Percentiles rank a stretch among this genome's conserved stretches.
phyloP scores from a whole-genome alignment of 2,888 invertebrate genomes.

The Hemicrepidius hirtus region DNA sequence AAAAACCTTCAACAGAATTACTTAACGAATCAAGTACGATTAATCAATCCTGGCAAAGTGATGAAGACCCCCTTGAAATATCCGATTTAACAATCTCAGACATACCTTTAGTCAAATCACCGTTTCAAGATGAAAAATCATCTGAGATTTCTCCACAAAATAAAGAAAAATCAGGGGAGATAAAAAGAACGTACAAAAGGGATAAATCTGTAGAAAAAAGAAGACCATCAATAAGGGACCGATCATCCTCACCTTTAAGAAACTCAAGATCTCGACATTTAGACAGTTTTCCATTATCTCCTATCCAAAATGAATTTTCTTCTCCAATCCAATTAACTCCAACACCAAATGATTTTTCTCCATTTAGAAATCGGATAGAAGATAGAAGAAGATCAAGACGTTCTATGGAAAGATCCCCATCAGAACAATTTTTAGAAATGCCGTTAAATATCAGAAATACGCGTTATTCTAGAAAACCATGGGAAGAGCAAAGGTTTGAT shows the following conservation, averaged over 20 bases:
- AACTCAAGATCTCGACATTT: conserved; percentile 12
- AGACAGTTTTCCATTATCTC: neutral
- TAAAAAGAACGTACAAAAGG: neutral
- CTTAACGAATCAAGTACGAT: conserved; percentile 11
- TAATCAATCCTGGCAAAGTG: conserved; percentile 59
- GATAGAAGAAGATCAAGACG: conserved; percentile 24
- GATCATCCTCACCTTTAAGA: neutral
- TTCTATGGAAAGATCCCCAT: conserved; percentile 26
- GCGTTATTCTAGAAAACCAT: conserved; percentile 29
- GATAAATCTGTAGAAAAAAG: neutral
- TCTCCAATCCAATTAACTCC: neutral
- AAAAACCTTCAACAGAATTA: conserved; percentile 6
- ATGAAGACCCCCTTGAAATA: conserved; percentile 50
- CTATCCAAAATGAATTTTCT: conserved; percentile 3
- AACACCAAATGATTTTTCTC: conserved; percentile 31
- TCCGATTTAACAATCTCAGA: conserved; percentile 2
- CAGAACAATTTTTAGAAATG: conserved; percentile 60
- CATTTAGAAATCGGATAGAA: conserved; percentile 26
- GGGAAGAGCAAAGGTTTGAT: conserved; percentile 33
- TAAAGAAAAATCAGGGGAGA: conserved; percentile 5
- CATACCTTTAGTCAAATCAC: conserved; percentile 37
- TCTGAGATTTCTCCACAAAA: neutral
- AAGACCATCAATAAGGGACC: neutral
- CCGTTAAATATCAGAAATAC: conserved; percentile 54
- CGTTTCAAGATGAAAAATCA: conserved; percentile 2